Evolutionary conservation across 1,140 invertebrate genomes (phyloP), one percentile per base, ranked within the genome.

Genomic region (Copidosoma floridanum): DNA sequence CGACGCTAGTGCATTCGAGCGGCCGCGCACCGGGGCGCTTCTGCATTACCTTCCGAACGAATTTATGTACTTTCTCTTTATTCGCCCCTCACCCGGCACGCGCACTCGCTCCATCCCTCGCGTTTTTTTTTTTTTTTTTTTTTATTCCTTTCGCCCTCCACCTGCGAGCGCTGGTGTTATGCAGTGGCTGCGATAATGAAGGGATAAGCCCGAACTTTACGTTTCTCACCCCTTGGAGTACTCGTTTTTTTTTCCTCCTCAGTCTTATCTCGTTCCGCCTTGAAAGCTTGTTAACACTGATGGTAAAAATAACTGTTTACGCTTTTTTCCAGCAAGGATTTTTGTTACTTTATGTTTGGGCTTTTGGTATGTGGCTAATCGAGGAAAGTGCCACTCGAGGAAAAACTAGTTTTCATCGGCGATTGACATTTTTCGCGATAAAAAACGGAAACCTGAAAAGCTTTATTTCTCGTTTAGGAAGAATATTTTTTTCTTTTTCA

Each of bases 1-100:
- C 27, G 14, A 35, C 14, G 44, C 67, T 72, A 67, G 69, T 70
- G 67, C 63, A 69, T 70, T 69, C 67, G 60, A 66, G 59, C 63
- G 61, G 56, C 40, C 23, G 57, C 54, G 40, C 18, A 29, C 43
- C 24, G 35, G 38, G 41, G 50, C 48, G 46, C 56, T n/a, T n/a
- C 23, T 63, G 53, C 58, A 59, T 64, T 57, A 59, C 62, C n/a
- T n/a, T 53, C 44, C 53, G 51, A 56, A 65, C 59, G 40, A 69
- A 68, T 72, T 70, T 68, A 70, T 70, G 65, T 53, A 63, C 57
- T 63, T 72, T 68, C 50, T 57, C 41, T 48, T 35, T 44, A n/a
- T 51, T 58, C 37, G 12, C 26, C 18, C 35, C 11, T 26, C 44
- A 11, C 14, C 14, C 24, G 14, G 26, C 18, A n/a, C 47, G 14